A percentile compares a stretch with the other conserved stretches of the same genome.
Conservation (phyloP, 2,888 invertebrate species). For the Pyrgus malvae region DNA sequence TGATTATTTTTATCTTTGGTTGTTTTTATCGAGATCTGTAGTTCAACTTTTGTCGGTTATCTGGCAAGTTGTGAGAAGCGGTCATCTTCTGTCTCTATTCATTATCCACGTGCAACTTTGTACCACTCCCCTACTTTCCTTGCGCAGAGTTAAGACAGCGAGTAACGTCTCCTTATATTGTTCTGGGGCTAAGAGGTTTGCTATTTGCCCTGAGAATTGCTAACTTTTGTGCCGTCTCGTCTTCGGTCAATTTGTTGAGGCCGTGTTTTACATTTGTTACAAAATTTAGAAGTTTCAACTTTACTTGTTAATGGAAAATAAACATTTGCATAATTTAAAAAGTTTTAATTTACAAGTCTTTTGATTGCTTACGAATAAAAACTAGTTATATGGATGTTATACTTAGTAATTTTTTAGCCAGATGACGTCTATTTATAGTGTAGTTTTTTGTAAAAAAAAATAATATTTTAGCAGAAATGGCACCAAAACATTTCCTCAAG, state of each 20-base stretch:
- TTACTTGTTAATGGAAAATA: too few relatives aligned
- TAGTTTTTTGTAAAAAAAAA: too few relatives aligned
- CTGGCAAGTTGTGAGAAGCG: slow-evolving; percentile 59
- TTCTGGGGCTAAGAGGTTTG: slow-evolving; percentile 80
- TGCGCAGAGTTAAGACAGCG: slow-evolving; percentile 79
- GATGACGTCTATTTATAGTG: too few relatives aligned
- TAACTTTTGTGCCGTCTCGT: slow-evolving; percentile 66
- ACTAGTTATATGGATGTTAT: too few relatives aligned
- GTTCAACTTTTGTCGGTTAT: slow-evolving; percentile 56
- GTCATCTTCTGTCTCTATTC: slow-evolving; percentile 74
- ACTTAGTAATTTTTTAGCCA: too few relatives aligned
- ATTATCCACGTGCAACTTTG: slow-evolving; percentile 74
- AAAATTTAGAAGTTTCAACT: slow-evolving; percentile 43
- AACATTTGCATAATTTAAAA: too few relatives aligned
- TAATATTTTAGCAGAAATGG: too few relatives aligned
- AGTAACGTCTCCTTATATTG: slow-evolving; percentile 80
- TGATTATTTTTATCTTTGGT: too few relatives aligned
- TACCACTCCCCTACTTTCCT: slow-evolving; percentile 72
- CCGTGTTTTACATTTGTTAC: slow-evolving; percentile 39
- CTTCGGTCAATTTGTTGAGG: slow-evolving; percentile 58
- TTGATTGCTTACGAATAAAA: too few relatives aligned
- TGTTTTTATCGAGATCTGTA: slow-evolving; percentile 46
- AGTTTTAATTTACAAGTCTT: too few relatives aligned
- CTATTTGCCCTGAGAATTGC: slow-evolving; percentile 73
- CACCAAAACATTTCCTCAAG: too few relatives aligned